Evolutionary conservation across 2,797 vertebrate genomes (phyloP).

Genomic region (Anabas testudineus): DNA sequence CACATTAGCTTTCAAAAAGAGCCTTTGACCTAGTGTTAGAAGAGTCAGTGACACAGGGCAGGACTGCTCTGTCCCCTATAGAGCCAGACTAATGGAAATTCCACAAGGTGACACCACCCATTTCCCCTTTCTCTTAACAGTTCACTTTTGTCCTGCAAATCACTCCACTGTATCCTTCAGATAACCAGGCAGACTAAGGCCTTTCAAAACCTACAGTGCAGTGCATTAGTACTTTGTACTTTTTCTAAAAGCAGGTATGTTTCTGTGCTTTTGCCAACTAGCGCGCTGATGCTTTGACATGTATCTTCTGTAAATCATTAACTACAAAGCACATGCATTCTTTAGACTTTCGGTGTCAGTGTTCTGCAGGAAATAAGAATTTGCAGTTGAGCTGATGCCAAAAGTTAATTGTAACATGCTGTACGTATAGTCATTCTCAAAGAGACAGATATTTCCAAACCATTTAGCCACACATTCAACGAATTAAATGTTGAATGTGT

Average conservation of each 20-base stretch:
- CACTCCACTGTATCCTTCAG: slow-evolving; percentile 43
- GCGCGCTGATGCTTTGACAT: slow-evolving; percentile 14
- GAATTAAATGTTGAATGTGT: no score
- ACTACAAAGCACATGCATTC: slow-evolving; percentile 6
- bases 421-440: slow-evolving; percentile 16
- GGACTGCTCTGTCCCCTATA: slow-evolving; percentile 42
- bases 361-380: slow-evolving; percentile 29
- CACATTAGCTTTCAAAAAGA: slow-evolving; percentile 36
- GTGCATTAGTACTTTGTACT: background rate
- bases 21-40: slow-evolving; percentile 34
- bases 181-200: slow-evolving; percentile 36
- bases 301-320: slow-evolving; percentile 24
- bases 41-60: slow-evolving; percentile 40
- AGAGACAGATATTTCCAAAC: slow-evolving; percentile 19
- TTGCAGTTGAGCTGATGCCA: slow-evolving; percentile 33
- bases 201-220: background rate
- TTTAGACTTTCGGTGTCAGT: background rate
- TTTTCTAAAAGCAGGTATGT: slow-evolving; percentile 9
- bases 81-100: slow-evolving; percentile 70
- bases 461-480: slow-evolving; percentile 25
- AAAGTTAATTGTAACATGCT: slow-evolving; percentile 47
- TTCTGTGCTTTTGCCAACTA: background rate
- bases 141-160: slow-evolving; percentile 66
- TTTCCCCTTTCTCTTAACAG: slow-evolving; percentile 57
- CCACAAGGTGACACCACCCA: slow-evolving; percentile 72